Evolutionary conservation across 2,113 vertebrate genomes (phyloP).

Genomic region (Proteles cristata): DNA sequence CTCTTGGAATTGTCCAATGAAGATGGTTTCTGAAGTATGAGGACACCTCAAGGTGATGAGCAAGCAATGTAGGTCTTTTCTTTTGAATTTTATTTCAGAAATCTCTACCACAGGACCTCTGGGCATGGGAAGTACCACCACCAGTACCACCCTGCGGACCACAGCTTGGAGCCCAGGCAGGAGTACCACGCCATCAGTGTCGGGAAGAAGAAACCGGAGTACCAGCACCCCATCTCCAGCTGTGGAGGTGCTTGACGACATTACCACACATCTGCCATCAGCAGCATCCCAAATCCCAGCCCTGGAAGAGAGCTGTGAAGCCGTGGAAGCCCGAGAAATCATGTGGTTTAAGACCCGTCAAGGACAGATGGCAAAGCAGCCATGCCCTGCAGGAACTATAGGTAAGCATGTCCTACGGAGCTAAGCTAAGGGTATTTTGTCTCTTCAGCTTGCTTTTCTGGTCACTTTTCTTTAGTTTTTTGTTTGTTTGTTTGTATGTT

Average conservation of each 20-base stretch:
- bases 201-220: conserved; percentile 86
- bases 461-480: not conserved
- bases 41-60: not conserved
- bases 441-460: not conserved
- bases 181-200: conserved; percentile 85
- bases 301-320: conserved; percentile 92
- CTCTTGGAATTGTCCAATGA: not conserved
- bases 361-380: conserved; percentile 91
- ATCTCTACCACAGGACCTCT: conserved; percentile 90
- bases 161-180: conserved; percentile 83
- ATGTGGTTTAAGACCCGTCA: conserved; percentile 96
- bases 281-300: conserved; percentile 92
- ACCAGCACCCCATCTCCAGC: conserved; percentile 86
- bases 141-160: conserved; percentile 87
- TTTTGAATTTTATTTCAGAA: conserved; percentile 85
- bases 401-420: conserved; percentile 82
- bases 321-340: conserved; percentile 92
- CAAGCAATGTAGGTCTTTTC: conserved; percentile 50
- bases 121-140: conserved; percentile 89
- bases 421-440: fast-evolving
- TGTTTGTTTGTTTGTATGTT: not conserved
- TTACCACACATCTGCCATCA: conserved; percentile 84
- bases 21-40: not conserved
- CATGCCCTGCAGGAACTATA: conserved; percentile 93
- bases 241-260: conserved; percentile 80